Conservation (phyloP, 2,888 invertebrate genomes). For the Epistrophe eligans region DNA sequence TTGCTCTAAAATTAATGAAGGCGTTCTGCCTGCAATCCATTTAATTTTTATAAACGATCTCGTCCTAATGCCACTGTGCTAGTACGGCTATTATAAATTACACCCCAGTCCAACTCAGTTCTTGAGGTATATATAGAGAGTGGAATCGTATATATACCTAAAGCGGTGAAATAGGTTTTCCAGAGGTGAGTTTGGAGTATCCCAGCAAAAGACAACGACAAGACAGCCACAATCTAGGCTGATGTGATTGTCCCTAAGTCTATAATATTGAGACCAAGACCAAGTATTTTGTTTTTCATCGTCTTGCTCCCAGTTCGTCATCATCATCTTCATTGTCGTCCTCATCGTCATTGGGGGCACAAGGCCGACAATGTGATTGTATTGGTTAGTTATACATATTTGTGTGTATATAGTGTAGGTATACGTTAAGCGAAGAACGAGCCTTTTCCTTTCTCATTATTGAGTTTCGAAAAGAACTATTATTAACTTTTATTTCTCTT, state of each 20-base stretch:
- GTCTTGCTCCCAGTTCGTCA: slow-evolving; percentile 69
- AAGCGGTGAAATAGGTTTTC: slow-evolving; percentile 25
- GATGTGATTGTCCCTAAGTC: slow-evolving; percentile 66
- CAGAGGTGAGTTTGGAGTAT: slow-evolving; percentile 32
- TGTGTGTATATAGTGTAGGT: no score
- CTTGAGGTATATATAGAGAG: not conserved
- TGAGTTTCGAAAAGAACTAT: slow-evolving; percentile 65
- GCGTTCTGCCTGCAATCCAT: slow-evolving; percentile 81
- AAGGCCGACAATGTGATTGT: slow-evolving; percentile 48
- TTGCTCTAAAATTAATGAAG: slow-evolving; percentile 81
- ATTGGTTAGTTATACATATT: not conserved
- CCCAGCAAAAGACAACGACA: slow-evolving; percentile 18
- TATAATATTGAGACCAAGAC: slow-evolving; percentile 1
- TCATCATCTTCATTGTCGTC: slow-evolving; percentile 39
- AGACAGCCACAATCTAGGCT: slow-evolving; percentile 58
- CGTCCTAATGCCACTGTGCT: slow-evolving; percentile 80
- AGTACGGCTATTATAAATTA: slow-evolving; percentile 79
- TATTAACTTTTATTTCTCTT: slow-evolving; percentile 62
- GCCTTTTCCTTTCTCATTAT: slow-evolving; percentile 61
- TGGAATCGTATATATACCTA: not conserved
- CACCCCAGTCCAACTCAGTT: slow-evolving; percentile 48
- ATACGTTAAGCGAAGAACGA: slow-evolving; percentile 3
- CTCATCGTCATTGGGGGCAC: slow-evolving; percentile 20
- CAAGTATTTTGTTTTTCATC: slow-evolving; percentile 50
- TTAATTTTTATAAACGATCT: slow-evolving; percentile 80